Conservation (phyloP, 1,140 invertebrate genomes). For the Ladona fulva region DNA sequence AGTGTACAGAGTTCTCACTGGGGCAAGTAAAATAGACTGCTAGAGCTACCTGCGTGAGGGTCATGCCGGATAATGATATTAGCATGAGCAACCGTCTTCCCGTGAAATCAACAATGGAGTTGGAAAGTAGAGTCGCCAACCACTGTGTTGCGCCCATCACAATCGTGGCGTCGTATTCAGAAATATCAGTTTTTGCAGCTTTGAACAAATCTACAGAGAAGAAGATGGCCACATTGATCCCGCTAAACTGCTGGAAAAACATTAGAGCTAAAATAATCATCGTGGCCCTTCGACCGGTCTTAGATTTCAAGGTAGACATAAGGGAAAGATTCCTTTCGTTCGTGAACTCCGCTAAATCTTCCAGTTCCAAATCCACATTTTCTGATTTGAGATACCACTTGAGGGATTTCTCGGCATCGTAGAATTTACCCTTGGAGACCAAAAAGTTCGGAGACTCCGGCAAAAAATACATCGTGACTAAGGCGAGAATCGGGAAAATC, state of each 20-base stretch:
- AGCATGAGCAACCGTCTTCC: conserved; percentile 38
- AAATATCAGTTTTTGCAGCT: not conserved
- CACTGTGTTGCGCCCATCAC: conserved; percentile 38
- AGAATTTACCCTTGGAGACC: conserved; percentile 30
- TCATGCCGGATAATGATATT: conserved; percentile 26
- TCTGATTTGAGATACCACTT: conserved; percentile 31
- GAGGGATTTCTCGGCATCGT: conserved; percentile 36
- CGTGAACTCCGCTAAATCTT: not conserved
- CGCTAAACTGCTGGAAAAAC: conserved; percentile 76
- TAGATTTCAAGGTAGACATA: conserved; percentile 44
- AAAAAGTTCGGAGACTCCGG: conserved; percentile 33
- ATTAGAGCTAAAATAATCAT: conserved; percentile 66
- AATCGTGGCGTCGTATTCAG: not conserved
- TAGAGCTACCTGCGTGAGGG: conserved; percentile 22
- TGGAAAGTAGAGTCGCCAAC: conserved; percentile 25
- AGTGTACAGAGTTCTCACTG: not conserved
- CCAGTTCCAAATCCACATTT: not conserved
- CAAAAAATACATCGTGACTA: not conserved
- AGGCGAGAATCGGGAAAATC: not conserved
- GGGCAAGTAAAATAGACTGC: conserved; percentile 27
- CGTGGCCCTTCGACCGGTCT: conserved; percentile 54
- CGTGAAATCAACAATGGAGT: conserved; percentile 35
- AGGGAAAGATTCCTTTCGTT: conserved; percentile 38
- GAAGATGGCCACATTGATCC: conserved; percentile 79
- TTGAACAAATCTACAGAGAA: conserved; percentile 65